Evolutionary conservation across 2,113 vertebrate species (phyloP), one percentile per base, ranked within the genome.

Genomic region (Hystrix brachyura): DNA sequence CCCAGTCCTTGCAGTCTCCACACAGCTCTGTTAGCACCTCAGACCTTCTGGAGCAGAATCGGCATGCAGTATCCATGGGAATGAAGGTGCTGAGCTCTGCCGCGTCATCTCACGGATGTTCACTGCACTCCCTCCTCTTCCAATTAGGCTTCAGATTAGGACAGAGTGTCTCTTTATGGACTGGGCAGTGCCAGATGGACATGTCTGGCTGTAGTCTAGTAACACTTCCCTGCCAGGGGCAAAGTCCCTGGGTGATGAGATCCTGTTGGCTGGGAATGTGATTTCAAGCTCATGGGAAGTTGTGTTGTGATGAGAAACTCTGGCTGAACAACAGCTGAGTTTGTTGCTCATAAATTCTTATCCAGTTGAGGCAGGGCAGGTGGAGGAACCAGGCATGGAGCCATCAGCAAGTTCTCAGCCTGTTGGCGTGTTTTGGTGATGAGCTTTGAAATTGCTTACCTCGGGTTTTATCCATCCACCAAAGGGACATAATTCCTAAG

Each of bases 291-390:
- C 2, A 60, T 53, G 48, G 94, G 88, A 89, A 83, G 64, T 32
- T 67, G 65, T 74, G 14, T 32, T n/a, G 48, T 89, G 64, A 72
- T 60, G 62, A 78, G 59, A 92, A 87, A 74, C 48, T 82, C 27
- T 60, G 13, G 76, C 94, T 48, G 57, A 65, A 94, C 71, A 94
- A 23, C 51, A 64, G 32, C 71, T 90, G 89, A 84, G 48, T 87
- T 84, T 78, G 84, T 57, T 90, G 43, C 48, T 76, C 19, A 3
- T 95, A 60, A 87, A 57, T 64, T 94, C 74, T 90, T 92, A 81
- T 62, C 57, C 69, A 15, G 3, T 65, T 4, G 4, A 59, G 67
- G 53, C 25, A 34, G 69, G 34, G 64, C 57, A 62, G 72, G 80
- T 79, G 74, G 96, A 91, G 69, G 64, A 62, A 43, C 69, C 7